Evolutionary conservation across 92 coral and sea anemone genomes (phyloP), one percentile per base, ranked within the genome.

Genomic region (Palythoa caribaeorum): DNA sequence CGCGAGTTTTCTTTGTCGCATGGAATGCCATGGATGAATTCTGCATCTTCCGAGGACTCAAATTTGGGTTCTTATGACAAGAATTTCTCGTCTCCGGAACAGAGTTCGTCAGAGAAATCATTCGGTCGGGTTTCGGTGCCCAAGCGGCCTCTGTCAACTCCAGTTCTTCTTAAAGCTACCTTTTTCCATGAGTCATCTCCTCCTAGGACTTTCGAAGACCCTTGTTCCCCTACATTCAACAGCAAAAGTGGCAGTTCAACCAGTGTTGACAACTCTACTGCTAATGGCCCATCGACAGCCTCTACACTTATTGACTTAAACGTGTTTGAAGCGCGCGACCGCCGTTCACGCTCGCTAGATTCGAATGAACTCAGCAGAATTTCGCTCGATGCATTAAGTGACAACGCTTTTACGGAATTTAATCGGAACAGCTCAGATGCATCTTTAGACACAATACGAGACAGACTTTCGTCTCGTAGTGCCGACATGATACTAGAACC

Each of bases 61-160:
- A 72, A 83, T 12, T 81, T 54, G 65, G 84, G 59, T 10, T 83
- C 89, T n/a, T 83, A 80, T 3, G 91, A 79, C 28, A 76, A 81
- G 39, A 70, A 83, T 19, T 59, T 76, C 6, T 76, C 83, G n/a
- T 70, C 83, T 55, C 77, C 95, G 48, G 88, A 83, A 20, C 55
- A 71, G 28, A 90, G 94, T 57, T 92, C 95, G 44, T 90, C 80
- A 57, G 93, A 90, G 38, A 59, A 57, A 83, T 80, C 74, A 17
- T 76, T 87, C 87, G 47, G 90, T 47, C 59, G 78, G 51, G 38
- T 40, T 44, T 12, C 91, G 10, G 20, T 63, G 57, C 83, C 89
- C 37, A 93, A 92, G 68, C 88, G 98, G 44, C 98, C 98, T n/a
- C 83, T 90, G 9, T 95, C 98, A 14, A 93, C 98, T 15, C 98